Conservation (phyloP, 2,113 vertebrate species). For the Dryoscopus gambensis region DNA sequence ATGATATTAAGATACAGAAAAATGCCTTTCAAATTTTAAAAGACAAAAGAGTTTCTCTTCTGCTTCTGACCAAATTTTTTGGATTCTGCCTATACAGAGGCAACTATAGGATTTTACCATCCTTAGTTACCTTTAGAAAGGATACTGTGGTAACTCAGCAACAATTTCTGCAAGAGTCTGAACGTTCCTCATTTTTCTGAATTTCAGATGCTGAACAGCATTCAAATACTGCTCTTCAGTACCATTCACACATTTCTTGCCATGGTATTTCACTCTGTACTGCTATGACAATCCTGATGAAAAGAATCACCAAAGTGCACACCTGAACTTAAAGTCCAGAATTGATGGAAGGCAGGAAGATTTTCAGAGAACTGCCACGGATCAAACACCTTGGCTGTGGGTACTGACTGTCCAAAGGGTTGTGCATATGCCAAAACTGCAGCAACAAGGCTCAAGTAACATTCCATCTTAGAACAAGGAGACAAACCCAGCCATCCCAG, state of each 20-base stretch:
- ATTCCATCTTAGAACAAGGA: neutral
- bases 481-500: neutral
- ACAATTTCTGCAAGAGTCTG: neutral
- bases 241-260: neutral
- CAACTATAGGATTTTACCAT: neutral
- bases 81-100: neutral
- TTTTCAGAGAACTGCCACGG: neutral
- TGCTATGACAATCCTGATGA: neutral
- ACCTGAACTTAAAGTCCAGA: neutral
- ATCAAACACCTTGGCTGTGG: neutral
- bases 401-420: neutral
- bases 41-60: neutral
- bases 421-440: neutral
- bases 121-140: neutral
- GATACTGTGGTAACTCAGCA: neutral
- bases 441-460: fast-evolving
- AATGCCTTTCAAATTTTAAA: neutral
- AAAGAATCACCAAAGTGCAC: fast-evolving
- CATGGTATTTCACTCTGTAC: neutral
- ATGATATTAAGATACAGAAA: neutral
- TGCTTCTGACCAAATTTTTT: neutral
- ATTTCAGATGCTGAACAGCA: neutral
- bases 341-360: neutral
- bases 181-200: neutral
- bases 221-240: neutral